Base-by-base conservation (phyloP, 2,797 vertebrate species). In the Petrocephalus schoutedeni region DNA sequence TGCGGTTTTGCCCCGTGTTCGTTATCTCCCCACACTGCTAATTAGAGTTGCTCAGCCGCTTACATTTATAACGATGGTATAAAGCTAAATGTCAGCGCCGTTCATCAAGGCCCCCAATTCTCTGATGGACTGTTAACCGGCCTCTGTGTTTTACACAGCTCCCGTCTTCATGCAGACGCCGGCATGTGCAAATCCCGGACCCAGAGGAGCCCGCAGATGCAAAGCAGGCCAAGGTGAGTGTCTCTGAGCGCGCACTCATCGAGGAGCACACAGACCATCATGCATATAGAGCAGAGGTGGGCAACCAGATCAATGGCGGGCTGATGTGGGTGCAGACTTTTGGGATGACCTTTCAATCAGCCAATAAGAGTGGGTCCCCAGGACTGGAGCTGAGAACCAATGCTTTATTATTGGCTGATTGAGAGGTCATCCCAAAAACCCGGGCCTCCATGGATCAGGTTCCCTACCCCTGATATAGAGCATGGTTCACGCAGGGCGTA, bases 121-220 rank as follows among this genome's bases (percentile, higher is more conserved):
- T 41, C 32, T 80, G 14, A 89, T 21, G 64, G 61, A 19, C 88
- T 28, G 16, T 61, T 88, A 56, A 90, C 64, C 59, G 14, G 71
- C 28, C 12, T 58, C 71, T 57, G 14, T 89, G 23, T 83, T 89
- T 58, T 87, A 19, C 45, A 21, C 95, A 99, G 98, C 96, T 97
- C 97, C 96, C 97, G 95, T 94, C 96, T 95, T 93, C 95, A 94
- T 95, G 95, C 93, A 87, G 97, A 98, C 92, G 94, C 96, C 91
- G 96, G 95, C 95, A 94, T 95, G 93, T 95, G 95, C 92, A 97
- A 95, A 94, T 96, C 97, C 92, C 95, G 92, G 94, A 94, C 93
- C 90, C 94, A 95, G 91, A 96, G 95, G 94, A 97, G 95, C 94
- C 97, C 97, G 92, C 96, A 95, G 90, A 93, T 95, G 2, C 84